phyloP scores from a whole-genome alignment of 2,113 vertebrate genomes.

The Nannobrachium achirus region DNA sequence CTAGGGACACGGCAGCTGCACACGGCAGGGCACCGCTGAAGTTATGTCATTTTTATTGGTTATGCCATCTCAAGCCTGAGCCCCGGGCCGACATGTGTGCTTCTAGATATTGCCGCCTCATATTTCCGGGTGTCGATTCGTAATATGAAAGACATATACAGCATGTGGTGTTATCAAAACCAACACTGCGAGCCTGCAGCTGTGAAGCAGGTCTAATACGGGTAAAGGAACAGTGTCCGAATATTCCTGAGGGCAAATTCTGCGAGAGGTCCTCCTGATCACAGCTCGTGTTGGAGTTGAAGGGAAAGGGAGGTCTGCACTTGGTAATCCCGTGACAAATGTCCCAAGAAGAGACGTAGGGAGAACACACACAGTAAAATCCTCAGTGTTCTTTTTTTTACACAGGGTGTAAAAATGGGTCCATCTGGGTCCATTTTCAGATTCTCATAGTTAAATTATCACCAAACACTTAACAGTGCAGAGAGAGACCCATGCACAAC shows the following conservation, averaged over 20 bases:
- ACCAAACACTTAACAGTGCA: neutral
- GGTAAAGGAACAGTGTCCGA: neutral
- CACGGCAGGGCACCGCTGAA: neutral
- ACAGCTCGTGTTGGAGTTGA: slow-evolving; percentile 11
- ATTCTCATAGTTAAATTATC: too few relatives aligned
- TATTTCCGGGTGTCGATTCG: too few relatives aligned
- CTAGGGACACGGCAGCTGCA: slow-evolving; percentile 1
- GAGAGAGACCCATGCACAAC: slow-evolving; percentile 9
- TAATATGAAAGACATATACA: neutral
- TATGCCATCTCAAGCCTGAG: neutral
- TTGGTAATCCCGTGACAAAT: slow-evolving; percentile 44
- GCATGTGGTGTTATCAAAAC: neutral
- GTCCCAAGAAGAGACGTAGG: slow-evolving; percentile 14
- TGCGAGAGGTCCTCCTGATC: slow-evolving; percentile 8
- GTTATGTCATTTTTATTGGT: neutral
- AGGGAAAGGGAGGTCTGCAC: slow-evolving; percentile 8
- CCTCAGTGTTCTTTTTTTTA: too few relatives aligned
- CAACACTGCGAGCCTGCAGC: neutral
- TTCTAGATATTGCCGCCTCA: neutral
- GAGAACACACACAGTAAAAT: neutral
- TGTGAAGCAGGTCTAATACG: neutral
- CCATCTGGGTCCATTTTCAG: too few relatives aligned
- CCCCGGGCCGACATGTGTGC: neutral
- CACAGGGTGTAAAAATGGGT: neutral
- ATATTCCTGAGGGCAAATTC: slow-evolving; percentile 4